These are phyloP conservation scores for Eretmodus cyanostictus DNA, from an alignment of 2,113 vertebrate genomes.

Conservation along the genomic window DNA sequence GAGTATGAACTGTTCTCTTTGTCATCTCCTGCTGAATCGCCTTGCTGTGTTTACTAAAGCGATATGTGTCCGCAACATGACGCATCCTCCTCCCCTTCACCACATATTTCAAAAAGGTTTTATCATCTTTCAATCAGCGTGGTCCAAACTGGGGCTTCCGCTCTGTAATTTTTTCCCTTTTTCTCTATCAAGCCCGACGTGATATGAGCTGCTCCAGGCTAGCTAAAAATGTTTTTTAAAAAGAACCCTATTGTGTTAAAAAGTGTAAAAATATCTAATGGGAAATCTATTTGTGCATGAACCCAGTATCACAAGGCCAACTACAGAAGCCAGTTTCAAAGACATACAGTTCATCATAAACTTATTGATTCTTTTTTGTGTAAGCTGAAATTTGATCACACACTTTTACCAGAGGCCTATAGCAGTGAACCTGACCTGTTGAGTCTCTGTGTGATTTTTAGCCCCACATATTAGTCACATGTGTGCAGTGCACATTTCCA, in stretches of 20 bases:
- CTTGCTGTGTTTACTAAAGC: not conserved
- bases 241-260: not conserved
- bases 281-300: not conserved
- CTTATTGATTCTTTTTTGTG: not conserved
- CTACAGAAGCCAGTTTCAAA: not conserved
- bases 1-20: not conserved
- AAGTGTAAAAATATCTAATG: not conserved
- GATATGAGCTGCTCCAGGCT: constrained; percentile 13
- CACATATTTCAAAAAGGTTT: constrained; percentile 2
- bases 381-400: not conserved
- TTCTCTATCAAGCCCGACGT: not conserved
- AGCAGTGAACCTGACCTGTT: not conserved
- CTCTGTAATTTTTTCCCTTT: not conserved
- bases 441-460: not conserved
- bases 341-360: not conserved
- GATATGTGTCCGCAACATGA: not conserved
- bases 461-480: not conserved
- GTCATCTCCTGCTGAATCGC: not conserved
- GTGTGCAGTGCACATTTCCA: not conserved
- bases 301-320: not conserved
- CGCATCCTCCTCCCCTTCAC: not conserved
- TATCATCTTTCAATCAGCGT: constrained; percentile 10
- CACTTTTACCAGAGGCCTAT: not conserved
- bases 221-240: not conserved
- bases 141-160: not conserved